Base-by-base conservation (phyloP, 2,888 invertebrate species). In the Agonopterix subpropinquella region DNA sequence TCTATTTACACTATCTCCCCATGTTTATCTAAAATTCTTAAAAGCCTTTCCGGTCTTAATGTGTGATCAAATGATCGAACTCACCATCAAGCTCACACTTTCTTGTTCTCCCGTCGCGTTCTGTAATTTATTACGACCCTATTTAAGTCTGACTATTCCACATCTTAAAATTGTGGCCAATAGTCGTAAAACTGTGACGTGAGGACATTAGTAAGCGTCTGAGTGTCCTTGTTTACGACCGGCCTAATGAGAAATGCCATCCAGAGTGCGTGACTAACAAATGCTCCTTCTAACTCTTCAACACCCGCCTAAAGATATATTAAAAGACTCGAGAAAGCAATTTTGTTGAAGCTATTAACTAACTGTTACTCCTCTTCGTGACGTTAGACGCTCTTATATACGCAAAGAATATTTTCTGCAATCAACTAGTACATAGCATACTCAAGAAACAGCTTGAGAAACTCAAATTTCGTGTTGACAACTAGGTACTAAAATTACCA, bases 211-310 rank as follows among this genome's bases (percentile, higher is more conserved):
- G 80, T 79, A 74, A 75, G 70, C 72, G 76, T 79, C 75, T 67
- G 77, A 74, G 67, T 75, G 73, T 77, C 75, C 74, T 79, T 82
- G 76, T 85, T 85, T 81, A 85, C 73, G 82, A 77, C 64, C 65
- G 61, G 62, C 65, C 73, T 85, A 84, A 86, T 85, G 80, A 81
- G 82, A 77, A 73, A 77, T 73, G 71, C 74, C 72, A 73, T 76
- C 64, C 61, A 64, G 68, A 65, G 68, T 65, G 69, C 75, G 76
- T 77, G 77, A 77, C 78, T 78, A 72, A 70, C 69, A 68, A 71
- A 74, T 66, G 66, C 63, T 61, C 18, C 65, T 62, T 65, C 61
- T 65, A 58, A 59, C 59, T 63, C 50, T 56, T 55, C 28, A 28
- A 28, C 28, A 53, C 50, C 53, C 51, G 57, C 54, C 47, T 51